Base-by-base conservation (phyloP, 2,113 vertebrate genomes). In the Meriones unguiculatus region DNA sequence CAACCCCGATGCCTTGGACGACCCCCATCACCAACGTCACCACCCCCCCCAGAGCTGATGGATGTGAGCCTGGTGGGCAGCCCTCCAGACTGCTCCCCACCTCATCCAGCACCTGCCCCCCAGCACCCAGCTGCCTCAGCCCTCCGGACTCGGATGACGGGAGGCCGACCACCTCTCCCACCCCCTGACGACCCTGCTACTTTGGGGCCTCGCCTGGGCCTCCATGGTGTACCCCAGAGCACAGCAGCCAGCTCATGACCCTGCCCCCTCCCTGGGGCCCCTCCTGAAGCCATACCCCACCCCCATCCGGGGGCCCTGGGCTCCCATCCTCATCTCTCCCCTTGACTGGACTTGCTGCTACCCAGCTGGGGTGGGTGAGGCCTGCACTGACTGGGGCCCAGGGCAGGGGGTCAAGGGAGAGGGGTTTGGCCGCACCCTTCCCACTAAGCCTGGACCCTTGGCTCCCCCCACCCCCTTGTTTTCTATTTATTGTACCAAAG, bases 71-170 rank as follows among this genome's bases (percentile, higher is more conserved):
- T 99, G 97, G 98, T 98, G 91, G 99, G 99, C 97, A 70, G 97
- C 59, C 98, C 98, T 95, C 98, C 98, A 0, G 98, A 97, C 96
- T 97, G 97, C 95, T 95, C 97, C 78, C 95, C 97, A 17, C 97
- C 96, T 93, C 98, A 97, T 59, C 96, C 94, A 8, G 97, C 97
- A 5, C 97, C 94, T 97, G 98, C 95, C 97, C 98, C 97, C 97
- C 98, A 98, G 98, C 98, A 98, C 91, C 98, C 98, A 97, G 98
- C 98, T 98, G 98, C 99, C 98, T 99, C 99, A 92, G 99, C 99
- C 98, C 99, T 99, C 99, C 99, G 99, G 99, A 99, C 99, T 99
- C 99, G 99, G 99, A 99, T 99, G 98, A 99, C 97, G 95, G 98
- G 97, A 98, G 98, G 97, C 95, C 98, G 97, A 95, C 98, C 95